phyloP scores from a whole-genome alignment of 2,113 vertebrate species.

The Hippocampus comes region DNA sequence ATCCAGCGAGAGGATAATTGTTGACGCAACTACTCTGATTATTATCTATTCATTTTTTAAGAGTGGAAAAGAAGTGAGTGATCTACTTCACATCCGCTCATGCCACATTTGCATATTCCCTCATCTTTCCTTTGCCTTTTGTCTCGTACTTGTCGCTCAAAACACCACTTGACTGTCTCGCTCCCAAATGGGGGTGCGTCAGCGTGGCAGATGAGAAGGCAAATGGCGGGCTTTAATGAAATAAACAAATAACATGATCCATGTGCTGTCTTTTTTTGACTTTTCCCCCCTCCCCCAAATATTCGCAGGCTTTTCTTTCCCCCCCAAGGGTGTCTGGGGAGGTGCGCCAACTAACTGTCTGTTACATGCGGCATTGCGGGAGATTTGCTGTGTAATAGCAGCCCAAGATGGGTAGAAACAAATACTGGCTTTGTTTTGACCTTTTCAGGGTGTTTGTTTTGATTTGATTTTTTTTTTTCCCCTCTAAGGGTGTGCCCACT shows the following conservation, averaged over 20 bases:
- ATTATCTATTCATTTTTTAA: neutral
- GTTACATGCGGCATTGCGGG: no score
- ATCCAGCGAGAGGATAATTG: slow-evolving; percentile 1
- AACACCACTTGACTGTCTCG: neutral
- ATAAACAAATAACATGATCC: neutral
- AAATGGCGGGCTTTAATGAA: neutral
- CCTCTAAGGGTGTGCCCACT: no score
- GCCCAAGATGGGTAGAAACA: no score
- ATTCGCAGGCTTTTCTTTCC: no score
- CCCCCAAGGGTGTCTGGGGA: no score
- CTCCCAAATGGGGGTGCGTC: neutral
- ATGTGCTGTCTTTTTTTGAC: neutral
- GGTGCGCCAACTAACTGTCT: no score
- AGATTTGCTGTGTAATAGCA: no score
- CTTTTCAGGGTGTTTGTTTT: no score
- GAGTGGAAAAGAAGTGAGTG: neutral
- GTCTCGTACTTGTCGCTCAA: neutral
- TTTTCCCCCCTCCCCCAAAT: neutral
- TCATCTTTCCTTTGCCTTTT: neutral
- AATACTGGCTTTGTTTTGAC: no score
- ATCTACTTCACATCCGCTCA: neutral
- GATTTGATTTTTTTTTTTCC: no score
- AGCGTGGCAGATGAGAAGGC: neutral
- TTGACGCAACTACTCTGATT: neutral
- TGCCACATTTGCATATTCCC: neutral